phyloP scores from a whole-genome alignment of 2,797 vertebrate species.

The Premnoplex brunnescens region DNA sequence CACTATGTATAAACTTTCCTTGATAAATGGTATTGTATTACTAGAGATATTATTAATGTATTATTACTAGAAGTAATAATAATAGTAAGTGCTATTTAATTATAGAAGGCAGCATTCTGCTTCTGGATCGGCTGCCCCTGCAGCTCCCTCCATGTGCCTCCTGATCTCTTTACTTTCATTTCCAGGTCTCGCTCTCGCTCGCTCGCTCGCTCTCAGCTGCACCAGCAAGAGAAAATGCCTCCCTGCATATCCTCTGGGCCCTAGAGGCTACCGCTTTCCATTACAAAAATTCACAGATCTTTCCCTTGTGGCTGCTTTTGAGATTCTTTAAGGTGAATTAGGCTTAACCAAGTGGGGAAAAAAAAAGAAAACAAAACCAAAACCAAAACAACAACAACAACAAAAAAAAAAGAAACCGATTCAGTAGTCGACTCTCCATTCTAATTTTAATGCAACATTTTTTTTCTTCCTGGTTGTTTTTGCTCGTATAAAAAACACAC shows the following conservation, averaged over 20 bases:
- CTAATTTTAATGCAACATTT: neutral
- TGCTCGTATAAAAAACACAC: neutral
- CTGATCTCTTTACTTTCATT: constrained; percentile 79
- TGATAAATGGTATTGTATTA: constrained; percentile 81
- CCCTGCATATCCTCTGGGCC: constrained; percentile 68
- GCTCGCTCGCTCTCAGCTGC: constrained; percentile 69
- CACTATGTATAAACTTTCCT: constrained; percentile 73
- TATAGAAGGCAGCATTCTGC: constrained; percentile 79
- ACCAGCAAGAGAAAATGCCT: constrained; percentile 70
- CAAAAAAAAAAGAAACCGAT: neutral
- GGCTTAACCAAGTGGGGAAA: neutral
- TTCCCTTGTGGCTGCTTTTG: neutral
- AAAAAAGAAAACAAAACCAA: neutral
- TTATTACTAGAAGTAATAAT: constrained; percentile 83
- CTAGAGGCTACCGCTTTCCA: constrained; percentile 62
- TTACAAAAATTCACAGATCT: neutral
- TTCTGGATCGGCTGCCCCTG: constrained; percentile 75
- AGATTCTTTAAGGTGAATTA: constrained; percentile 37
- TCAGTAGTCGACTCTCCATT: neutral
- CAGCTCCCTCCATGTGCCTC: constrained; percentile 78
- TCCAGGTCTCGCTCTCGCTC: constrained; percentile 74
- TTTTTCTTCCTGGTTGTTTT: neutral
- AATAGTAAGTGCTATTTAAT: constrained; percentile 82
- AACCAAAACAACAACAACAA: neutral
- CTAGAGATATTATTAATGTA: constrained; percentile 81